Percentiles rank a stretch among this genome's conserved stretches.
Evolutionary conservation across 2,797 vertebrate genomes (phyloP).

Genomic region (Rhinophrynus dorsalis): DNA sequence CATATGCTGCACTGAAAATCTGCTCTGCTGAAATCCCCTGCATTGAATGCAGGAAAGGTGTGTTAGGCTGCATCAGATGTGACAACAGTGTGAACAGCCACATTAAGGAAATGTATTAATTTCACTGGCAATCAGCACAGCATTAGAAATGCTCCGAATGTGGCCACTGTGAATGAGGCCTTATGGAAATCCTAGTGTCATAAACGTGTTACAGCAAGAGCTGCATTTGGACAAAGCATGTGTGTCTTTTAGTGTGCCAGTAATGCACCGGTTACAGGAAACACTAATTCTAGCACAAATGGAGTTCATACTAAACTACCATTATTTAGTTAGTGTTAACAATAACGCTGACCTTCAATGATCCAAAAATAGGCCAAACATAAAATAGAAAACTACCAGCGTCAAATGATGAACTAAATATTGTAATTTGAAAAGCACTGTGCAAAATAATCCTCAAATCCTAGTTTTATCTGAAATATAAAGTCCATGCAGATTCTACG

Average conservation of each 20-base stretch:
- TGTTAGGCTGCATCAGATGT: too few relatives aligned
- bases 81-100: too few relatives aligned
- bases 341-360: not conserved
- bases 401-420: constrained; percentile 16
- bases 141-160: too few relatives aligned
- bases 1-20: too few relatives aligned
- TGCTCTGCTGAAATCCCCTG: too few relatives aligned
- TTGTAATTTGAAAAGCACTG: constrained; percentile 22
- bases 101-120: too few relatives aligned
- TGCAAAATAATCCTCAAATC: constrained; percentile 36
- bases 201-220: too few relatives aligned
- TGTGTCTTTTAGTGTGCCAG: not conserved
- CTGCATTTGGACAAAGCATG: too few relatives aligned
- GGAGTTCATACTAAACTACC: not conserved
- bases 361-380: constrained; percentile 24
- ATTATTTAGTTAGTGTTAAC: not conserved
- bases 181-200: too few relatives aligned
- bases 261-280: not conserved
- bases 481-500: constrained; percentile 24
- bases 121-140: too few relatives aligned
- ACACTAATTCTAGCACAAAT: not conserved
- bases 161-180: too few relatives aligned
- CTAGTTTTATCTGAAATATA: constrained; percentile 20
- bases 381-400: constrained; percentile 13
- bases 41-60: too few relatives aligned